Conservation (phyloP, 92 coral and sea anemone genomes). For the Hydrozoanthus gracilis region DNA sequence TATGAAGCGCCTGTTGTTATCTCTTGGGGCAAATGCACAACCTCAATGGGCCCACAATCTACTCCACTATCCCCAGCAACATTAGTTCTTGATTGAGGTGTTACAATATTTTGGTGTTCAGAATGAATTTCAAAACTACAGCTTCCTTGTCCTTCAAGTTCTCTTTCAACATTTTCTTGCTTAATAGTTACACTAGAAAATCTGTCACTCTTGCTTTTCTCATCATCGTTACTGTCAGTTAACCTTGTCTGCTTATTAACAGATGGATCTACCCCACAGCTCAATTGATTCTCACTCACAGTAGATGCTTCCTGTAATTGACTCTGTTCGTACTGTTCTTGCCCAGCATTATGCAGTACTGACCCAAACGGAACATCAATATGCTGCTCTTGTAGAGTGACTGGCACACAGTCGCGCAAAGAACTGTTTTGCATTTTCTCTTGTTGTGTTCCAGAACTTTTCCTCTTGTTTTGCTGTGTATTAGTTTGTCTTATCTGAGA, state of each 20-base stretch:
- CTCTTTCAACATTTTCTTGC: slow-evolving; percentile 35
- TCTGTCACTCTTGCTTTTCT: not conserved
- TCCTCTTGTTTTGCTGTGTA: not conserved
- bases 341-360: not conserved
- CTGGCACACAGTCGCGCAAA: not conserved
- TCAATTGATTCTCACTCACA: slow-evolving; percentile 1
- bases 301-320: not conserved
- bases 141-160: not conserved
- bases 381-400: not conserved
- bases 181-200: slow-evolving; percentile 4
- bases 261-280: not conserved
- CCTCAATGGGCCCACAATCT: slow-evolving; percentile 36
- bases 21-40: slow-evolving; percentile 42
- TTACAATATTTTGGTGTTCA: not conserved
- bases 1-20: slow-evolving; percentile 42
- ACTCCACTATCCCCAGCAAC: not conserved
- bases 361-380: not conserved
- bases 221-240: not conserved
- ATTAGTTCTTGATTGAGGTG: not conserved
- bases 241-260: not conserved
- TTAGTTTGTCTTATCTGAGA: slow-evolving; percentile 1
- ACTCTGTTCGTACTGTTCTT: not conserved
- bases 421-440: not conserved
- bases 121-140: not conserved
- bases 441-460: slow-evolving; percentile 1